Evolutionary conservation across 2,888 invertebrate genomes (phyloP).

Genomic region (Abrostola tripartita): DNA sequence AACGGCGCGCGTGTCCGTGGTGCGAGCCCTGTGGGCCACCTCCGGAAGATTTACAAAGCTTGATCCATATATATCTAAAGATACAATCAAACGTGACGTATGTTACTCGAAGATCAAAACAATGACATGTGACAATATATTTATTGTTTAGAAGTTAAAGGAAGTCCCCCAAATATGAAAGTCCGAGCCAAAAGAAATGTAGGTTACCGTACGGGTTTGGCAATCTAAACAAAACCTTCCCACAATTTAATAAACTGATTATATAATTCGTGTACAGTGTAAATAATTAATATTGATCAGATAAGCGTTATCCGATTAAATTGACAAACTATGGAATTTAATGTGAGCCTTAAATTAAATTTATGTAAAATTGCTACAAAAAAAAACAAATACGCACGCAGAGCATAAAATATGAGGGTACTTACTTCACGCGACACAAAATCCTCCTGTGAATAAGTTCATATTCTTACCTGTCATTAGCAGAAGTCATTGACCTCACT

Average conservation of each 20-base stretch:
- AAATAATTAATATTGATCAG: background rate
- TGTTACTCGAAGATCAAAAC: slow-evolving; percentile 27
- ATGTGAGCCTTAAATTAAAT: slow-evolving; percentile 1
- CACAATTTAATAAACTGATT: no score
- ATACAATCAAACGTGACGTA: slow-evolving; percentile 36
- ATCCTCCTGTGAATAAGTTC: slow-evolving; percentile 47
- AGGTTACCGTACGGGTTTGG: background rate
- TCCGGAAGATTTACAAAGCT: slow-evolving; percentile 57
- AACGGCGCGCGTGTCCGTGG: slow-evolving; percentile 50
- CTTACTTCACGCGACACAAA: slow-evolving; percentile 39
- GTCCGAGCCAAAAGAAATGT: background rate
- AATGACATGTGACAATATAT: slow-evolving; percentile 23
- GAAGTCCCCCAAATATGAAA: slow-evolving; percentile 3
- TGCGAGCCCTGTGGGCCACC: slow-evolving; percentile 33
- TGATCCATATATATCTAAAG: slow-evolving; percentile 37
- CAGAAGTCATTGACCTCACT: slow-evolving; percentile 68
- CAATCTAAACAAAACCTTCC: no score
- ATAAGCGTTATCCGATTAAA: background rate
- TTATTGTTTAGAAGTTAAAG: slow-evolving; percentile 8
- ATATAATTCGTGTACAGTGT: no score
- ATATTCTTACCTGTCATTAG: slow-evolving; percentile 62
- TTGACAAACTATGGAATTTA: background rate
- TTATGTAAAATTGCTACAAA: slow-evolving; percentile 5
- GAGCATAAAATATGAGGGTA: slow-evolving; percentile 32
- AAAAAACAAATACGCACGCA: slow-evolving; percentile 13